These are phyloP conservation scores for Garrulus glandarius DNA, from an alignment of 2,797 vertebrate species.

Conservation along the genomic window DNA sequence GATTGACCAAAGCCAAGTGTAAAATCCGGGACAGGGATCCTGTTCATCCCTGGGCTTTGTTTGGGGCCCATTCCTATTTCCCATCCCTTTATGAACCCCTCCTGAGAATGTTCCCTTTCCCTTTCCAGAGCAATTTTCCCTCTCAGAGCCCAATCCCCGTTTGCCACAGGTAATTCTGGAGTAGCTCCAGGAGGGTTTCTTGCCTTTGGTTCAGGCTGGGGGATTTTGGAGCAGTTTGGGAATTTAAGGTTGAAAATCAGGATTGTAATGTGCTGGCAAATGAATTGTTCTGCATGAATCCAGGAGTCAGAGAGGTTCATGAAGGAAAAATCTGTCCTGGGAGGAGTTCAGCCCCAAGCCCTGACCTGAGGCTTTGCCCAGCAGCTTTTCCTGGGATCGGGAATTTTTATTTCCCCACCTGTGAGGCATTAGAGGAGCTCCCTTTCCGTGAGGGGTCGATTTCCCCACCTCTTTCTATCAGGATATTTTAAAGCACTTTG, in stretches of 20 bases:
- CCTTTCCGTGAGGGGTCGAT: background rate
- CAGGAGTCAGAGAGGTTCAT: background rate
- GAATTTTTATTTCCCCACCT: accelerated
- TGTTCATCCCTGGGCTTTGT: background rate
- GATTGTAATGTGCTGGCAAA: background rate
- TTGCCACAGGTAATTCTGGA: background rate
- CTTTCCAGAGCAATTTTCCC: background rate
- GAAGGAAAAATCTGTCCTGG: background rate
- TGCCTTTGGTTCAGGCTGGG: background rate
- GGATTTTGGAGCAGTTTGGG: background rate
- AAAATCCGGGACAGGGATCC: background rate
- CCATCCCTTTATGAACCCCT: background rate
- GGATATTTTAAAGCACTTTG: background rate
- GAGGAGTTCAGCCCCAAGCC: too few species aligned
- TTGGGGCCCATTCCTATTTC: background rate
- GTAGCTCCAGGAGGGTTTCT: background rate
- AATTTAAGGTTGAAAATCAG: background rate
- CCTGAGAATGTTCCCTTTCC: background rate
- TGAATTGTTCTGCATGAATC: background rate
- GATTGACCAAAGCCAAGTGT: background rate
- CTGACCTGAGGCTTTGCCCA: background rate
- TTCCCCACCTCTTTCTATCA: background rate
- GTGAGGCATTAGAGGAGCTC: background rate
- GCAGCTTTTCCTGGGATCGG: background rate
- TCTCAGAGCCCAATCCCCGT: background rate